Conservation (phyloP, 92 coral and sea anemone genomes). For the Virgularia gustaviana region DNA sequence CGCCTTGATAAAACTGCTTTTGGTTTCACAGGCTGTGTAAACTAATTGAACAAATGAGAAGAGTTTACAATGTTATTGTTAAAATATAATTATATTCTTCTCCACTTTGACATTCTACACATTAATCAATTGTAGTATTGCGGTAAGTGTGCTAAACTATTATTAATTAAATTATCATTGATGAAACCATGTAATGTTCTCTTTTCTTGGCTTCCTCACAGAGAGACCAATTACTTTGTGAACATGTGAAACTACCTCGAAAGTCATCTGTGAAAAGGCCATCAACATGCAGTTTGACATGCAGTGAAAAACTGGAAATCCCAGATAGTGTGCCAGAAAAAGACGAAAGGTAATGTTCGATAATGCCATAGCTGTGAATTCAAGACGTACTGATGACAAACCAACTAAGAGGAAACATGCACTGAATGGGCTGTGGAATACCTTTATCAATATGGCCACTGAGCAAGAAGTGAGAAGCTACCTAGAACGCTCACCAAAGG, state of each 20-base stretch:
- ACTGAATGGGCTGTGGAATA: constrained; percentile 4
- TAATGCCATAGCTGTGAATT: neutral
- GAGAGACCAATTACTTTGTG: neutral
- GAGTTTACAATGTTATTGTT: too few relatives aligned
- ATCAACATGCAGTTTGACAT: neutral
- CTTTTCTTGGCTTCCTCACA: neutral
- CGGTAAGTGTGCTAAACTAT: too few relatives aligned
- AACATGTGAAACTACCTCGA: constrained; percentile 3
- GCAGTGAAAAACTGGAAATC: neutral
- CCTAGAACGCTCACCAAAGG: neutral
- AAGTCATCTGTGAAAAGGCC: neutral
- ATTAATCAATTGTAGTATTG: neutral
- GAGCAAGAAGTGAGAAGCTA: neutral
- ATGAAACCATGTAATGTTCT: neutral
- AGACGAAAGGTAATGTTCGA: neutral
- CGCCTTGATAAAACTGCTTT: too few relatives aligned
- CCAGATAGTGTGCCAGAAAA: neutral
- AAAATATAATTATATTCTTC: too few relatives aligned
- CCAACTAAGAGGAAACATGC: constrained; percentile 1
- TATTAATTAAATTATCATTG: too few relatives aligned
- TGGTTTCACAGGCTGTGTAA: too few relatives aligned
- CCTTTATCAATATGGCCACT: constrained; percentile 6
- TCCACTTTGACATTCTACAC: too few relatives aligned
- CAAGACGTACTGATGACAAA: neutral
- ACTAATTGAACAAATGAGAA: too few relatives aligned